Conservation (phyloP, 1,140 invertebrate genomes). For the Apolygus lucorum region DNA sequence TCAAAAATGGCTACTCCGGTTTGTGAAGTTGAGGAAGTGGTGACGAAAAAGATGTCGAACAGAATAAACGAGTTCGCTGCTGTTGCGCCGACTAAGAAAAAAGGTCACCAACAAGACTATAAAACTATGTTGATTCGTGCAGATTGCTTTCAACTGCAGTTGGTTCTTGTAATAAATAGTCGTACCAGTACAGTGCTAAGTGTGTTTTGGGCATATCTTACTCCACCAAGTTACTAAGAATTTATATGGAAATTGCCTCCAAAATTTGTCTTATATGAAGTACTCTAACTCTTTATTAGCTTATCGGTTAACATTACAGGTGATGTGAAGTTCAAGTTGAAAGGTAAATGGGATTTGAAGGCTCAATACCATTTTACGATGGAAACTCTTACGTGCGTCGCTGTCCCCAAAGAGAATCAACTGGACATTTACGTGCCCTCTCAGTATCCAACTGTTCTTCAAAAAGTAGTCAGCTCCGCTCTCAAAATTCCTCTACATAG, state of each 20-base stretch:
- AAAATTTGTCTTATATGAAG: too few species aligned
- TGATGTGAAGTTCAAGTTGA: constrained; percentile 40
- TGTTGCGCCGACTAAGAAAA: constrained; percentile 24
- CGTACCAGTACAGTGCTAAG: too few species aligned
- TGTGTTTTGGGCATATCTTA: too few species aligned
- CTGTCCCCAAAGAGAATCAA: constrained; percentile 54
- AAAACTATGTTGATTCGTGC: too few species aligned
- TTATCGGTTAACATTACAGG: constrained; percentile 35
- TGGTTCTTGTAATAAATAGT: too few species aligned
- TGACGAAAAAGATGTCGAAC: constrained; percentile 15
- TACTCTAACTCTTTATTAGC: too few species aligned
- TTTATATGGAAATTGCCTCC: too few species aligned
- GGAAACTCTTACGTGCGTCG: constrained; percentile 56
- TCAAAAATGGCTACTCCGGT: constrained; percentile 14
- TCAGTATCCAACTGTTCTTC: constrained; percentile 36
- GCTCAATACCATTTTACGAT: constrained; percentile 56
- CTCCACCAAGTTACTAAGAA: too few species aligned
- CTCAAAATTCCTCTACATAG: constrained; percentile 35
- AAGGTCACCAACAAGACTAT: constrained; percentile 22
- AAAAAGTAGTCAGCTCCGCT: constrained; percentile 31
- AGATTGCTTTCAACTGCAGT: too few species aligned
- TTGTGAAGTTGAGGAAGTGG: constrained; percentile 17
- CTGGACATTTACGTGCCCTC: constrained; percentile 52
- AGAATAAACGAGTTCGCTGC: constrained; percentile 24
- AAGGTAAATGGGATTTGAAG: constrained; percentile 44